Base-by-base conservation (phyloP, 2,797 vertebrate species). In the Tangara arthus region DNA sequence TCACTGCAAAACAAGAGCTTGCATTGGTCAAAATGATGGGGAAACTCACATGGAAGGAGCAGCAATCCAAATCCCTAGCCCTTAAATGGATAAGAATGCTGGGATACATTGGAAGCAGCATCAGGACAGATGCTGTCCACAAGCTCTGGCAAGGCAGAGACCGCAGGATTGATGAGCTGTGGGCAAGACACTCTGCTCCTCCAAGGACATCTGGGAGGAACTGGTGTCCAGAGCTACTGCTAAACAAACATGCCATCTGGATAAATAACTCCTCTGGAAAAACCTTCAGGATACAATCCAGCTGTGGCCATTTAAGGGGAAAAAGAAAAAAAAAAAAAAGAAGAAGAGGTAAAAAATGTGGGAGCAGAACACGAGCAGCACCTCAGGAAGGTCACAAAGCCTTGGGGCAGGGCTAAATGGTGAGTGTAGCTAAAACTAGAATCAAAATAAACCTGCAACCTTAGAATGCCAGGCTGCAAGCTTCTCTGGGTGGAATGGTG, bases 51-150 rank as follows among this genome's bases (percentile, higher is more conserved):
- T 8, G 59, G 68, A 76, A 77, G 21, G 53, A 66, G 39, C 52
- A 82, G 61, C 6, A 70, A 52, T 69, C 81, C 57, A 71, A 35
- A 50, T 61, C 20, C 24, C 15, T 28, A 69, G 39, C 28, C 66
- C 61, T 68, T 89, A 90, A 77, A 92, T 57, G 56, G 84, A 68
- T 56, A 77, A 92, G 77, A 90, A 68, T 64, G 56, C 46, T 93
- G 22, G 37, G 37, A 79, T 32, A 21, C 19, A 18, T 23, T 83
- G 84, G 52, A 89, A 64, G 27, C 11, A 87, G 63, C 68, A 77
- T 50, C 50, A 47, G 49, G 56, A 90, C 14, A 71, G 88, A 85
- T 44, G 28, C 28, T 4, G 7, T 57, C 69, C 52, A 63, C 34
- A 83, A 53, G 56, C 60, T 83, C 72, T 88, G 70, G 60, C 66